A percentile compares a stretch with the other conserved stretches of the same genome.
Evolutionary conservation across 2,113 vertebrate genomes (phyloP).

Genomic region (Erinaceus europaeus): DNA sequence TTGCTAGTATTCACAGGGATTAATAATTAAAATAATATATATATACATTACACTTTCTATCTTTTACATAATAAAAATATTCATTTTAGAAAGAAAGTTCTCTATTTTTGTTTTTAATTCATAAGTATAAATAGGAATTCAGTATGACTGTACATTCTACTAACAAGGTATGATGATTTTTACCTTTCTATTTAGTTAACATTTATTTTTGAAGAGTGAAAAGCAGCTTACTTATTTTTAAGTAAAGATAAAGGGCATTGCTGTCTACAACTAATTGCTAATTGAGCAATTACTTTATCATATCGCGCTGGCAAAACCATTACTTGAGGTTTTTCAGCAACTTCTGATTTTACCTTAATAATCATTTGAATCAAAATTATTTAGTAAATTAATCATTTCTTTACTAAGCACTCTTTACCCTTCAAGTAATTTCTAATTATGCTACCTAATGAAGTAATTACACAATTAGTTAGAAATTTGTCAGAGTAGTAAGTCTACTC

Average conservation of each 20-base stretch:
- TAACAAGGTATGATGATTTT: slow-evolving; percentile 5
- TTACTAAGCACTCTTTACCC: slow-evolving; percentile 65
- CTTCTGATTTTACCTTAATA: slow-evolving; percentile 74
- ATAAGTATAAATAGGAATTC: neutral
- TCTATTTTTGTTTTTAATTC: slow-evolving; percentile 2
- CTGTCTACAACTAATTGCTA: slow-evolving; percentile 72
- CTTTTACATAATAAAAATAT: neutral
- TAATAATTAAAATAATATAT: neutral
- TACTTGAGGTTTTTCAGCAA: slow-evolving; percentile 64
- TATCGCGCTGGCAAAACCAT: slow-evolving; percentile 48
- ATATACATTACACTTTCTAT: neutral
- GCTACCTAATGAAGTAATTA: slow-evolving; percentile 73
- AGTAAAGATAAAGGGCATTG: slow-evolving; percentile 69
- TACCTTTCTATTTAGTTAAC: slow-evolving; percentile 52
- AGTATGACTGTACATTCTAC: neutral
- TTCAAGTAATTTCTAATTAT: slow-evolving; percentile 74
- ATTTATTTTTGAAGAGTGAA: slow-evolving; percentile 53
- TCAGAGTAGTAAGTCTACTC: slow-evolving; percentile 30
- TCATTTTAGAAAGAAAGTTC: neutral
- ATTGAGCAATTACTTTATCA: slow-evolving; percentile 71
- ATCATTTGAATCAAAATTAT: slow-evolving; percentile 69
- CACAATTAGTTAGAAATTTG: slow-evolving; percentile 65
- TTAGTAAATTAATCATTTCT: slow-evolving; percentile 74
- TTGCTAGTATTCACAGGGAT: neutral
- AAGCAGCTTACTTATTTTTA: slow-evolving; percentile 65